Evolutionary conservation across 2,797 vertebrate species (phyloP).

Genomic region (Odontamblyopus rebecca): DNA sequence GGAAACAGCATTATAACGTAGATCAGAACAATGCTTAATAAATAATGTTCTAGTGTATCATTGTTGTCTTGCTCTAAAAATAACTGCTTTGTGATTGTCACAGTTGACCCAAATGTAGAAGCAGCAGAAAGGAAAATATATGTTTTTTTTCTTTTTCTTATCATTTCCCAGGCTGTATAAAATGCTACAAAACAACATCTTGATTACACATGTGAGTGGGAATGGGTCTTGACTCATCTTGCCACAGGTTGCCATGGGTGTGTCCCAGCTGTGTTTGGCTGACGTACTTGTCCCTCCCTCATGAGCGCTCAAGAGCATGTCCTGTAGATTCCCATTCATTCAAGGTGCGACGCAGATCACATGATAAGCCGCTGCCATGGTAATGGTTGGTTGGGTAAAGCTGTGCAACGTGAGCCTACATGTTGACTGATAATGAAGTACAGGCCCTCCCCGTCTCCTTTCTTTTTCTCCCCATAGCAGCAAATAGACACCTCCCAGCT

Average conservation of each 20-base stretch:
- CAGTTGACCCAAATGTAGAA: too few relatives aligned
- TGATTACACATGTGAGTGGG: background rate
- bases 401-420: conserved; percentile 57
- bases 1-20: too few relatives aligned
- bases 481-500: conserved; percentile 24
- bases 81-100: too few relatives aligned
- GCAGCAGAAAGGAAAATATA: too few relatives aligned
- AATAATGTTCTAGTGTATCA: too few relatives aligned
- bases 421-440: conserved; percentile 61
- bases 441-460: conserved; percentile 47
- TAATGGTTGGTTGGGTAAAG: conserved; percentile 68
- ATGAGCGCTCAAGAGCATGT: conserved; percentile 49
- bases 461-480: conserved; percentile 31
- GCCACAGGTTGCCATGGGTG: conserved; percentile 65
- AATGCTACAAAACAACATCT: background rate
- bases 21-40: too few relatives aligned
- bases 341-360: conserved; percentile 75
- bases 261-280: conserved; percentile 62
- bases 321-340: conserved; percentile 71
- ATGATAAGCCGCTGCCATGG: conserved; percentile 75
- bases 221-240: background rate
- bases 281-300: conserved; percentile 60
- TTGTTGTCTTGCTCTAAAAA: too few relatives aligned
- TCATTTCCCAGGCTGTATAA: background rate
- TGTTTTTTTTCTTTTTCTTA: background rate